phyloP scores from a whole-genome alignment of 1,140 invertebrate species.

The Drosophila seguyi region DNA sequence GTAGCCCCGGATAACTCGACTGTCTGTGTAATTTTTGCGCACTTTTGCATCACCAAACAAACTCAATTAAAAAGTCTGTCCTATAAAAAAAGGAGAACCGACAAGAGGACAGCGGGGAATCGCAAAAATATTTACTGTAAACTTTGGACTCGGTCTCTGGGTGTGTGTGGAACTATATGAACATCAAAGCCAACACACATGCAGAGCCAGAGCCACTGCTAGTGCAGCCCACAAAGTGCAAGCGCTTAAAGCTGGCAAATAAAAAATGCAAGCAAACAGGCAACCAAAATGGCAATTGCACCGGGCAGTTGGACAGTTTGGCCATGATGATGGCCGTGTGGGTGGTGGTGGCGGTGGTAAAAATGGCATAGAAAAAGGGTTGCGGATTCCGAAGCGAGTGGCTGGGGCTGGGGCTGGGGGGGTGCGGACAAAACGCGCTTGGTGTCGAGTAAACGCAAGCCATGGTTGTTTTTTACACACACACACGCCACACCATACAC shows the following conservation, averaged over 20 bases:
- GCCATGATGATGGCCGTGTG: slow-evolving; percentile 1
- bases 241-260: slow-evolving; percentile 81
- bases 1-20: slow-evolving; percentile 42
- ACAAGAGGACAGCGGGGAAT: slow-evolving; percentile 51
- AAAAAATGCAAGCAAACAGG: slow-evolving; percentile 80
- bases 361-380: slow-evolving; percentile 7
- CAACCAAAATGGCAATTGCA: slow-evolving; percentile 81
- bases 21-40: slow-evolving; percentile 80
- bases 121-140: slow-evolving; percentile 83
- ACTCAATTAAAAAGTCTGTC: slow-evolving; percentile 83
- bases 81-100: slow-evolving; percentile 24
- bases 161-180: slow-evolving; percentile 60
- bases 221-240: slow-evolving; percentile 61
- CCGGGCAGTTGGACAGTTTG: slow-evolving; percentile 69
- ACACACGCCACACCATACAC: not conserved
- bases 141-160: slow-evolving; percentile 48
- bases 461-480: slow-evolving; percentile 66
- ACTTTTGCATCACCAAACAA: slow-evolving; percentile 83
- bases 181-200: slow-evolving; percentile 54
- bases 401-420: not conserved
- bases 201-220: slow-evolving; percentile 9
- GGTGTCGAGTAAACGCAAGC: slow-evolving; percentile 71
- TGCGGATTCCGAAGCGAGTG: not conserved
- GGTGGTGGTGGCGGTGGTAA: not conserved
- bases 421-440: slow-evolving; percentile 57